Conservation (phyloP, 1,140 invertebrate genomes). For the Drosophila kepulauana region DNA sequence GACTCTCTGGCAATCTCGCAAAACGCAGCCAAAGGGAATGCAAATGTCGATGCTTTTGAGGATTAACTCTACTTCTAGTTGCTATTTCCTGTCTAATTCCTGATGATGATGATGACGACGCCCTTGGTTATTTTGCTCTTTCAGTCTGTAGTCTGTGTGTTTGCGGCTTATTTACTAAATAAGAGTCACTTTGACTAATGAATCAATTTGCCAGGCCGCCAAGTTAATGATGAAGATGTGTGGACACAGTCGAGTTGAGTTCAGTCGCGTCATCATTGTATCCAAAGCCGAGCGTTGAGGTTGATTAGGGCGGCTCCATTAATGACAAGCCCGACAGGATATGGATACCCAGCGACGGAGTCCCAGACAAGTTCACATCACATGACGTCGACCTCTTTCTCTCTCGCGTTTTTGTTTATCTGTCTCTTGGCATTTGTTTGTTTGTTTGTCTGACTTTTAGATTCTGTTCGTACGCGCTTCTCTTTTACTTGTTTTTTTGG, state of each 20-base stretch:
- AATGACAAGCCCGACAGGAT: constrained; percentile 78
- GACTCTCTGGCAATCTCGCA: constrained; percentile 45
- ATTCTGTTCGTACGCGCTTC: constrained; percentile 27
- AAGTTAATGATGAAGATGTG: constrained; percentile 67
- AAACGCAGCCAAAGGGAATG: constrained; percentile 42
- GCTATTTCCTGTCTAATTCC: constrained; percentile 3
- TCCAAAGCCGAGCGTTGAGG: constrained; percentile 20
- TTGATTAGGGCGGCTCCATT: constrained; percentile 76
- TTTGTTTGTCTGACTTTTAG: constrained; percentile 58
- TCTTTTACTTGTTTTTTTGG: constrained; percentile 38
- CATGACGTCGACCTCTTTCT: constrained; percentile 49
- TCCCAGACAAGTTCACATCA: constrained; percentile 73
- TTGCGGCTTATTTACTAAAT: constrained; percentile 63
- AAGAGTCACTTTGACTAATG: constrained; percentile 83
- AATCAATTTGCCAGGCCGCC: constrained; percentile 77
- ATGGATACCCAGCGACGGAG: constrained; percentile 55
- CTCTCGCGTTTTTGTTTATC: constrained; percentile 64
- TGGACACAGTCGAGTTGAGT: constrained; percentile 39
- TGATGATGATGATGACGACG: neutral
- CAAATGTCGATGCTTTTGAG: constrained; percentile 31
- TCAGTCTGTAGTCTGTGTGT: constrained; percentile 10
- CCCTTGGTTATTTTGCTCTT: neutral
- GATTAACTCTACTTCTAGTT: neutral
- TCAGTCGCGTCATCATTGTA: constrained; percentile 10
- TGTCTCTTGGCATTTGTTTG: constrained; percentile 35